Conservation (phyloP, 1,140 invertebrate genomes). For the Chymomyza costata region DNA sequence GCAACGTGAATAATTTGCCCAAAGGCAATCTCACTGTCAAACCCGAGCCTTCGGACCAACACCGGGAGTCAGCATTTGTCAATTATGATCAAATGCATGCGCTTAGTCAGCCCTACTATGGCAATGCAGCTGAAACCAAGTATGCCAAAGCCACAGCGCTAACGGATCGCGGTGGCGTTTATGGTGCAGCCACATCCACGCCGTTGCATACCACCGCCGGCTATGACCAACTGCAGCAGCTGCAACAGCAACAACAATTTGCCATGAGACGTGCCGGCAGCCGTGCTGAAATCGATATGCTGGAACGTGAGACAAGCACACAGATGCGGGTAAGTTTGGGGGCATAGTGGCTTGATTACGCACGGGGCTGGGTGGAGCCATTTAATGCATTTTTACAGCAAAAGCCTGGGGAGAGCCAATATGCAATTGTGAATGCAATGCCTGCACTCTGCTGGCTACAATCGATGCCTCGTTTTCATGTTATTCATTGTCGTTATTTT, state of each 20-base stretch:
- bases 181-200: constrained; percentile 50
- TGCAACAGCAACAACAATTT: constrained; percentile 39
- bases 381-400: too few species aligned
- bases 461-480: too few species aligned
- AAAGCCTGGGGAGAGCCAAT: too few species aligned
- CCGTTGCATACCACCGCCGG: constrained; percentile 25
- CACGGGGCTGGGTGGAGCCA: too few species aligned
- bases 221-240: constrained; percentile 30
- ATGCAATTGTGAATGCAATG: too few species aligned
- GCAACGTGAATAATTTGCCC: constrained; percentile 71
- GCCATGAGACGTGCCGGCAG: constrained; percentile 62
- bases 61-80: constrained; percentile 49
- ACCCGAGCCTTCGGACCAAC: constrained; percentile 64
- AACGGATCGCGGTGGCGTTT: constrained; percentile 53
- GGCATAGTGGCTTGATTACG: too few species aligned
- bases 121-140: constrained; percentile 59
- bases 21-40: constrained; percentile 70
- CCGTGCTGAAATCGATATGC: constrained; percentile 72
- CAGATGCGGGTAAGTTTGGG: constrained; percentile 74
- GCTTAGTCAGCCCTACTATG: constrained; percentile 51
- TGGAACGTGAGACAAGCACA: constrained; percentile 69
- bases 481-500: too few species aligned
- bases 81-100: constrained; percentile 44
- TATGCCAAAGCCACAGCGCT: constrained; percentile 68
- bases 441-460: too few species aligned